Evolutionary conservation across 2,113 vertebrate genomes (phyloP).

Genomic region (Microtus ochrogaster): DNA sequence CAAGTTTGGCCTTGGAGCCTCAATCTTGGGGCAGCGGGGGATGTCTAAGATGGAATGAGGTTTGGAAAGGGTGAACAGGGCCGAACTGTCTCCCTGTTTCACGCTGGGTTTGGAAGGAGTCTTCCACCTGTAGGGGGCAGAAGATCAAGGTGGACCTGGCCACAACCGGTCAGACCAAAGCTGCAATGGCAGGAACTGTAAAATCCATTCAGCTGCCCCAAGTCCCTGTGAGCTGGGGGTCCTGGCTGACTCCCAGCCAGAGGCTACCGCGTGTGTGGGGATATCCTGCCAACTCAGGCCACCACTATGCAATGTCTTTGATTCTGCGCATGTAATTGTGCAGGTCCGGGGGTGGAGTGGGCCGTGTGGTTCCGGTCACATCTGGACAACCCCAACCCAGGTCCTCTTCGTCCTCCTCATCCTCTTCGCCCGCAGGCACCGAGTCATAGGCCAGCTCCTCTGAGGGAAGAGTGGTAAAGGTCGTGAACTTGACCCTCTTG

Average conservation of each 20-base stretch:
- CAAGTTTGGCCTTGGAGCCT: conserved; percentile 22
- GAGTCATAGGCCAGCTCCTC: conserved; percentile 98
- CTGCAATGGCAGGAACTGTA: neutral
- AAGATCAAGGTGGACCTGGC: neutral
- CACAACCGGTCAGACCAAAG: neutral
- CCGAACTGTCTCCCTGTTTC: neutral
- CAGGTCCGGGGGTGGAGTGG: conserved; percentile 90
- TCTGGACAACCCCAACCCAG: conserved; percentile 98
- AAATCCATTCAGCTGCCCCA: neutral
- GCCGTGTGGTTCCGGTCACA: conserved; percentile 85
- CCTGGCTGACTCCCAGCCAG: neutral
- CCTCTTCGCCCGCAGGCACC: conserved; percentile 95
- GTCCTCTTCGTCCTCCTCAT: conserved; percentile 89
- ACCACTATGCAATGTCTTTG: conserved; percentile 95
- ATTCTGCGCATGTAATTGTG: conserved; percentile 98
- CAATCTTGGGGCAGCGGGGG: conserved; percentile 7
- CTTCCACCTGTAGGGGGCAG: conserved; percentile 12
- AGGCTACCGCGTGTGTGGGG: neutral
- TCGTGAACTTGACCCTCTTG: conserved; percentile 99
- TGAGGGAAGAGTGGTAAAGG: conserved; percentile 95
- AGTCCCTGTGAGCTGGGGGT: neutral
- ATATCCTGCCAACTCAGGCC: neutral
- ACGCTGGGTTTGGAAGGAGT: neutral
- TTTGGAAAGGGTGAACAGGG: neutral
- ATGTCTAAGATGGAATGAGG: neutral